These are phyloP conservation scores for Orthonychiurus folsomi DNA, from an alignment of 2,888 invertebrate species.

Conservation along the genomic window DNA sequence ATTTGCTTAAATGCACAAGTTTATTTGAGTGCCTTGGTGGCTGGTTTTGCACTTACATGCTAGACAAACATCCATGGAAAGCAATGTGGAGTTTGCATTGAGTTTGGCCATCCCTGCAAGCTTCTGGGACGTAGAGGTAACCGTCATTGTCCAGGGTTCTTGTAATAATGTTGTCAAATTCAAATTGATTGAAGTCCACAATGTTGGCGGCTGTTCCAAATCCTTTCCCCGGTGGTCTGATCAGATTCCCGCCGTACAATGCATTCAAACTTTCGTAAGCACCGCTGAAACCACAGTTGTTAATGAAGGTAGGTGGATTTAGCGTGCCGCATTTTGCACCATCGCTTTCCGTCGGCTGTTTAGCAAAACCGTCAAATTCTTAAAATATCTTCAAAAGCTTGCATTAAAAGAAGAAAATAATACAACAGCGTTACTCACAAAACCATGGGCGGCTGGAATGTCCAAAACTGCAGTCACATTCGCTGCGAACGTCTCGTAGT, in stretches of 20 bases:
- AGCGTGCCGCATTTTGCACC: not conserved
- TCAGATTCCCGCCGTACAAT: not conserved
- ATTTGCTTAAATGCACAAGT: too few species aligned
- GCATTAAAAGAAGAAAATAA: too few species aligned
- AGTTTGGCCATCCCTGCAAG: slow-evolving; percentile 11
- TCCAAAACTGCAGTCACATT: not conserved
- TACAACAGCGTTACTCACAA: not conserved
- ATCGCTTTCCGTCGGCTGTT: not conserved
- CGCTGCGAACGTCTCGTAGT: not conserved
- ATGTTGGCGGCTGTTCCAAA: not conserved
- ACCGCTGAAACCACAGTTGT: not conserved
- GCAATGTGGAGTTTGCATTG: slow-evolving; percentile 17
- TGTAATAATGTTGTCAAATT: not conserved
- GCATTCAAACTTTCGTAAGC: not conserved
- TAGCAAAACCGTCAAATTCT: not conserved
- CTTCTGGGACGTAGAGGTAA: slow-evolving; percentile 19
- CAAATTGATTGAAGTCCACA: not conserved
- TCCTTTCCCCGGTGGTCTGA: not conserved
- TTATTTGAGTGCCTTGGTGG: too few species aligned
- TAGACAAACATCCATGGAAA: slow-evolving; percentile 18
- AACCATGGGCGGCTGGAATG: not conserved
- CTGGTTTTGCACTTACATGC: too few species aligned
- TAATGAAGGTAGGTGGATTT: not conserved
- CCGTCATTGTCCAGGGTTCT: slow-evolving; percentile 12
- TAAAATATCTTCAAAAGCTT: not conserved